These are phyloP conservation scores for Apamea crenata DNA, from an alignment of 2,888 invertebrate genomes.

Conservation along the genomic window DNA sequence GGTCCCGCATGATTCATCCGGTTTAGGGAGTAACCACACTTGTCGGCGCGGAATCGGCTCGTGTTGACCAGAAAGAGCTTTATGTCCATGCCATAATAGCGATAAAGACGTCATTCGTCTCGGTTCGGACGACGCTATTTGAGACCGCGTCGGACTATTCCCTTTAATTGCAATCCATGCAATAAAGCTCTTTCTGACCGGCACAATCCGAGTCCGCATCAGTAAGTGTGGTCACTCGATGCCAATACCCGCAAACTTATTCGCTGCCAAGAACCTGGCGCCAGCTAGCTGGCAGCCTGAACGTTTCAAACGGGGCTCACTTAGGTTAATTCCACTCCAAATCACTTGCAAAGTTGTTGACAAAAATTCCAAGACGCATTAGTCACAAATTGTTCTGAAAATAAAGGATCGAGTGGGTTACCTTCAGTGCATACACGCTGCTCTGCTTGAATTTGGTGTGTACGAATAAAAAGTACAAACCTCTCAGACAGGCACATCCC, in stretches of 20 bases:
- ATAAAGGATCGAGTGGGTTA: not conserved
- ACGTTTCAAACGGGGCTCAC: not conserved
- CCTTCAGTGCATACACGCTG: not conserved
- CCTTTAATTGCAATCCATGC: not conserved
- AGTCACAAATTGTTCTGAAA: not conserved
- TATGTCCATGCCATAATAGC: not conserved
- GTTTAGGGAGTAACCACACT: not conserved
- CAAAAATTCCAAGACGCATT: not conserved
- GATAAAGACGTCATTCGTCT: not conserved
- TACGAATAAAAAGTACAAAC: slow-evolving; percentile 82
- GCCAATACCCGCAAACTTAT: not conserved
- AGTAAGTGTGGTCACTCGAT: not conserved
- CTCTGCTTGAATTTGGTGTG: not conserved
- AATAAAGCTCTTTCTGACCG: not conserved
- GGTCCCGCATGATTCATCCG: no score
- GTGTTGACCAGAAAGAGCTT: not conserved
- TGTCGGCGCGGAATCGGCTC: not conserved
- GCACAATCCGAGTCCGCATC: not conserved
- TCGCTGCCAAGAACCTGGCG: not conserved
- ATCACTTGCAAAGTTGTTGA: not conserved
- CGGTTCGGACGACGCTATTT: not conserved
- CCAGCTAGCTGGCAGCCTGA: not conserved
- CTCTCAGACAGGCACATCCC: slow-evolving; percentile 98
- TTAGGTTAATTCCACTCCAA: not conserved
- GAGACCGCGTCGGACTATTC: not conserved